Evolutionary conservation across 1,140 invertebrate species (phyloP), one percentile per base, ranked within the genome.

Genomic region (Drosophila bocqueti): DNA sequence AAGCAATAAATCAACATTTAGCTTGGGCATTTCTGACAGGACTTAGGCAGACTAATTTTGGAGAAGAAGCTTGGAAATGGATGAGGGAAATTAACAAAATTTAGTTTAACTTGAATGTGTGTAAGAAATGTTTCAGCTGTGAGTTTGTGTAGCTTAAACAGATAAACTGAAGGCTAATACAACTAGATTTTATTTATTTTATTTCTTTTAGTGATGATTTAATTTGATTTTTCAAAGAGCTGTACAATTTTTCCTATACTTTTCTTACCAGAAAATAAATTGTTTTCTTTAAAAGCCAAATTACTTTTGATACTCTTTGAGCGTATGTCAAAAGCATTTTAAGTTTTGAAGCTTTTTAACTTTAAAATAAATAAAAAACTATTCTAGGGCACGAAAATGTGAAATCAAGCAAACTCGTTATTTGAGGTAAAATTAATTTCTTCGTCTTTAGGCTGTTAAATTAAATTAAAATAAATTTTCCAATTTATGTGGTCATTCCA

Each of bases 1-100:
- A 43, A 40, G 49, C 43, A 45, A 72, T 76, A 76, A 80, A 72
- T 72, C 68, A 67, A 21, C 42, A 75, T 49, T 18, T 40, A 38
- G 21, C 18, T 54, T 55, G 40, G 47, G 63, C 26, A 45, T 55
- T 64, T 66, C 46, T 29, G 64, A 47, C 63, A 52, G 1, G 63
- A n/a, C 31, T 46, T 21, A 54, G 3, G 49, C 13, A 58, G 76
- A 71, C 46, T 52, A 45, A 69, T 65, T 24, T 43, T 1, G 4
- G 15, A 3, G n/a, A 4, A 64, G 8, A 42, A 16, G 13, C 21
- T 18, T 2, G 0, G 8, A 26, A 26, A 18, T 24, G 1, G 34
- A 4, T 40, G 8, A 10, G 34, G 34, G 7, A 42, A 26, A 42
- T 36, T 18, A 4, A 13, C 0, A 16, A 24, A 38, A 24, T 38